phyloP scores from a whole-genome alignment of 2,888 invertebrate species.

The Schizaphis graminum region DNA sequence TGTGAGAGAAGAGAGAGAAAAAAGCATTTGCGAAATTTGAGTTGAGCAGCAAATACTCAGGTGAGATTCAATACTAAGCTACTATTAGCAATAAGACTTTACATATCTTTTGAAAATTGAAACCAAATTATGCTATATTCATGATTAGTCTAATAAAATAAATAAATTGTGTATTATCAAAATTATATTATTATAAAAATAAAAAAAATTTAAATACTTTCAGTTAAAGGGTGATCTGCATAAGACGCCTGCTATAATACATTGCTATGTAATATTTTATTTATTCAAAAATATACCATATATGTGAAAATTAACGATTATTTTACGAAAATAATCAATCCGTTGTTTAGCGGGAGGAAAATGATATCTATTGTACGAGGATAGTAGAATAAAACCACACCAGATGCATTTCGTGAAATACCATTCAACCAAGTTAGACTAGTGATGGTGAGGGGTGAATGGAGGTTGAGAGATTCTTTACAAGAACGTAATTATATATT shows the following conservation, averaged over 20 bases:
- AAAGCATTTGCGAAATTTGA: not conserved
- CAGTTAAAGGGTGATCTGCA: not conserved
- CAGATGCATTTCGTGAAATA: not conserved
- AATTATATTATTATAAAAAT: no score
- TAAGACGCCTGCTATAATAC: not conserved
- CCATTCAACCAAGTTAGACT: not conserved
- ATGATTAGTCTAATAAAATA: not conserved
- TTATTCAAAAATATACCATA: not conserved
- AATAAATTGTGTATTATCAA: not conserved
- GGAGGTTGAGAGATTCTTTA: not conserved
- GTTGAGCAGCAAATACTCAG: not conserved
- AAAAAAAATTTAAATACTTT: not conserved
- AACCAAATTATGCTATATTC: not conserved
- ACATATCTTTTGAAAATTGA: not conserved
- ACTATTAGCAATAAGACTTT: not conserved
- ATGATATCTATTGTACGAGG: not conserved
- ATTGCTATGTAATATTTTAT: not conserved
- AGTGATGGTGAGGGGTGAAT: not conserved
- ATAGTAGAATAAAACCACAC: not conserved
- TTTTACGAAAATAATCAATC: slow-evolving; percentile 4
- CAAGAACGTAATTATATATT: slow-evolving; percentile 29
- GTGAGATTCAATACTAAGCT: not conserved
- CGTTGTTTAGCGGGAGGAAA: not conserved
- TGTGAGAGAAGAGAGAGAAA: not conserved
- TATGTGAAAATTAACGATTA: not conserved